These are phyloP conservation scores for Sebastes jordani DNA, from an alignment of 2,797 vertebrate species.

Conservation along the genomic window DNA sequence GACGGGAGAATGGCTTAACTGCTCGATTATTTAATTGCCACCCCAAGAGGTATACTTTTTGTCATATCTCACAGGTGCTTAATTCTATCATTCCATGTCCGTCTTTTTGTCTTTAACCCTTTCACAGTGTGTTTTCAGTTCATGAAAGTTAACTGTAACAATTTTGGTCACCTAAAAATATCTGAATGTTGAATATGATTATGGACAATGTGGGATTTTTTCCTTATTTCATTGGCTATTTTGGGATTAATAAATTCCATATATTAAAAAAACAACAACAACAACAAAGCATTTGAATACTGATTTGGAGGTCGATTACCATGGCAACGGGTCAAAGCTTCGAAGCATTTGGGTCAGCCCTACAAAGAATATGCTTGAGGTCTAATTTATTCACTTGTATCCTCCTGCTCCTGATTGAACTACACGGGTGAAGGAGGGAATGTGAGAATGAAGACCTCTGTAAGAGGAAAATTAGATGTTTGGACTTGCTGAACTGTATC, in stretches of 20 bases:
- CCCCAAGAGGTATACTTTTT: not conserved
- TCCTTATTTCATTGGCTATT: too few relatives aligned
- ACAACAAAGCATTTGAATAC: not conserved
- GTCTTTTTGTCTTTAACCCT: not conserved
- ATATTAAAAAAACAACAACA: not conserved
- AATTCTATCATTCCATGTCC: rapidly evolving
- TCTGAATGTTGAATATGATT: too few relatives aligned
- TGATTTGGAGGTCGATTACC: too few relatives aligned
- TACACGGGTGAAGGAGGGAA: not conserved
- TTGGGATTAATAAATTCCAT: too few relatives aligned
- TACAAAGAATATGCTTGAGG: not conserved
- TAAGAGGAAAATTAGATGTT: not conserved
- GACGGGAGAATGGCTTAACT: not conserved
- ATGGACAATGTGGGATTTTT: too few relatives aligned
- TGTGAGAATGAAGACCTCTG: not conserved
- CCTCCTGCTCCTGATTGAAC: not conserved
- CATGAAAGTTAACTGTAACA: not conserved
- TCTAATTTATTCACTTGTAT: not conserved
- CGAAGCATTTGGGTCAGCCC: too few relatives aligned
- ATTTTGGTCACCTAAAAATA: not conserved
- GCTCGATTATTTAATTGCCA: not conserved
- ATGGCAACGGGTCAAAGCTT: too few relatives aligned
- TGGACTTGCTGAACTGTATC: not conserved
- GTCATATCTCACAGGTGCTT: not conserved
- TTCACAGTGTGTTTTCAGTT: not conserved